Evolutionary conservation across 2,888 invertebrate genomes (phyloP).

Genomic region (Geotrupes spiniger): DNA sequence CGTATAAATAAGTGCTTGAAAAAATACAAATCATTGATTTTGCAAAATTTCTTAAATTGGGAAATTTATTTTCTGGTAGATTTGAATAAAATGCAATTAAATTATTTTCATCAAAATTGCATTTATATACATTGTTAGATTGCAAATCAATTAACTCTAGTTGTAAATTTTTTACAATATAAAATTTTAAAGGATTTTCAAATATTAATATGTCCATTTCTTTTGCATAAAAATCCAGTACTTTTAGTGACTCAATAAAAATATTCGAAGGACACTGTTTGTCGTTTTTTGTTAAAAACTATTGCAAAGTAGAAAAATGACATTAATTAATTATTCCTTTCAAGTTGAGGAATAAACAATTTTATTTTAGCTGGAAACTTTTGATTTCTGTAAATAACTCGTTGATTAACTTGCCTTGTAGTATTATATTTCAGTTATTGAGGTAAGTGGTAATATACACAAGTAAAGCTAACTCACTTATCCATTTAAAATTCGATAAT

Average conservation of each 20-base stretch:
- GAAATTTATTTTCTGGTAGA: conserved; percentile 19
- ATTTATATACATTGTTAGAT: conserved; percentile 23
- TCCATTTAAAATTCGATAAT: conserved; percentile 18
- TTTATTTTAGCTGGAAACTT: conserved; percentile 16
- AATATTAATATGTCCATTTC: conserved; percentile 23
- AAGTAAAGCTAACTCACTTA: background rate
- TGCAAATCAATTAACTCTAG: conserved; percentile 19
- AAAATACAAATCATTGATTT: no score
- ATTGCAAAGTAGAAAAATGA: no score
- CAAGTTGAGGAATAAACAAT: conserved; percentile 18
- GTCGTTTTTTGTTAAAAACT: conserved; percentile 18
- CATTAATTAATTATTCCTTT: conserved; percentile 12
- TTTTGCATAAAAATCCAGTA: conserved; percentile 26
- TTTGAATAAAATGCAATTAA: conserved; percentile 21
- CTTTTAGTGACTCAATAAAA: conserved; percentile 24
- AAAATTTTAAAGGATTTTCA: conserved; percentile 28
- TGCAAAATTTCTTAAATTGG: conserved; percentile 11
- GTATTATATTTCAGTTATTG: conserved; percentile 18
- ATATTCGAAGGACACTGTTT: conserved; percentile 26
- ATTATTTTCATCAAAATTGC: conserved; percentile 26
- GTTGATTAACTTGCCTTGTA: conserved; percentile 16
- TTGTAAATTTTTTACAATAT: conserved; percentile 24
- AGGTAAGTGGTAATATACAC: background rate
- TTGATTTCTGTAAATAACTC: conserved; percentile 14
- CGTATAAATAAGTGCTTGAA: no score